Base-by-base conservation (phyloP, 2,113 vertebrate genomes). In the Sorex araneus region DNA sequence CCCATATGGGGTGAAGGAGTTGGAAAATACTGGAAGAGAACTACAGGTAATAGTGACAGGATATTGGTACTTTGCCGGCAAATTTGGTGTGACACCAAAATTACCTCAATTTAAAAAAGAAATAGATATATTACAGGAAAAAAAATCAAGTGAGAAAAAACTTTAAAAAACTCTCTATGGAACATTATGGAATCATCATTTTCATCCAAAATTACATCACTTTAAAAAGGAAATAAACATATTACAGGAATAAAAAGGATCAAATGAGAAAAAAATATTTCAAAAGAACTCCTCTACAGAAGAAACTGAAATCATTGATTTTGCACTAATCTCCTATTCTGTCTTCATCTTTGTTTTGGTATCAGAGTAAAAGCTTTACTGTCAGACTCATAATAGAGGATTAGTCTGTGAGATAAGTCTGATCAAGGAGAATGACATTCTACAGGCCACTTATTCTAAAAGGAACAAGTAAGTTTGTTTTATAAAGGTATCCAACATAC, bases 241-340 rank as follows among this genome's bases (percentile, higher is more conserved):
- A 84, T 76, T 54, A 70, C 3, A 66, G 25, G 69, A 93, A n/a
- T n/a, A 84, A 83, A 90, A 30, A 90, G 84, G 54, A 87, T 84
- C 9, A 73, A 80, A 64, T 57, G 43, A 91, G 66, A 8, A 70
- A 76, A 76, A 87, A 13, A 43, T 4, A 54, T 70, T 87, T 69
- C 47, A 71, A 75, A 90, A 34, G 12, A 76, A 80, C 1, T 34
- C 18, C 73, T 95, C 36, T 28, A 78, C 27, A 87, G 40, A 86
- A 67, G 15, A 43, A 27, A 6, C 28, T 64, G 27, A 50, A 84
- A 16, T 84, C 28, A 23, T 25, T 45, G 4, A 18, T 78, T 79
- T 54, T 57, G 78, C 19, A 36, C 18, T 32, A 28, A 3, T 57
- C 30, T 75, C 23, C 23, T 45, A 30, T 5, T 85, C 70, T 67